Base-by-base conservation (phyloP, 2,888 invertebrate species). In the Branchellion lobata region DNA sequence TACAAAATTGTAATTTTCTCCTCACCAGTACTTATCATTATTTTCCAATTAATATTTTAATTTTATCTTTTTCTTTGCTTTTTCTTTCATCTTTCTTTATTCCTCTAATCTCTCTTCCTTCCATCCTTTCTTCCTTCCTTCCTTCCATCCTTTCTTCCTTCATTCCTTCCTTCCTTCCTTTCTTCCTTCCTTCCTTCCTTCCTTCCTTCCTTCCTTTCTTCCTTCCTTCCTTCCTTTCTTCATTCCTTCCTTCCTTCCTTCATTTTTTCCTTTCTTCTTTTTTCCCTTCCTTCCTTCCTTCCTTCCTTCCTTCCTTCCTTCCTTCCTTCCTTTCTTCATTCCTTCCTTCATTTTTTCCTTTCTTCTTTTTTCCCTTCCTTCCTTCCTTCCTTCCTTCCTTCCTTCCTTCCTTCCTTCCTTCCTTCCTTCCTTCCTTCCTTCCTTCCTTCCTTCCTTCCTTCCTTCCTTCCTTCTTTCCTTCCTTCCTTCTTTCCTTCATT, bases 131-230 rank as follows among this genome's bases (percentile, higher is more conserved):
- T n/a, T n/a, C n/a, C n/a, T n/a, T n/a, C n/a, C n/a, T n/a, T n/a
- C n/a, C n/a, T n/a, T n/a, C n/a, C n/a, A n/a, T n/a, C n/a, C n/a
- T n/a, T n/a, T n/a, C n/a, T n/a, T n/a, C 78, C 78, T 1, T 76
- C 78, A 74, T 77, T 78, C 81, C 72, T 80, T 81, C 80, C 79
- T 81, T 81, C 80, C 80, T 77, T 81, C 81, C 79, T 80, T 81
- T 81, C 79, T 79, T 79, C 80, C 78, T 80, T 81, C 80, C 76
- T 80, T 81, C 81, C 80, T 72, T 80, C 81, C 79, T 79, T 81
- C 80, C 79, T 79, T 79, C 79, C 8, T 79, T 77, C 79, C 29
- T 79, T 79, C 76, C 76, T 79, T 47, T 75, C 74, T 79, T 47
- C 78, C 27, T 79, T 77, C 47, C 76, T 79, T 77, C 79, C 75